Conservation (phyloP, 2,888 invertebrate species). For the Leucophenga montana region DNA sequence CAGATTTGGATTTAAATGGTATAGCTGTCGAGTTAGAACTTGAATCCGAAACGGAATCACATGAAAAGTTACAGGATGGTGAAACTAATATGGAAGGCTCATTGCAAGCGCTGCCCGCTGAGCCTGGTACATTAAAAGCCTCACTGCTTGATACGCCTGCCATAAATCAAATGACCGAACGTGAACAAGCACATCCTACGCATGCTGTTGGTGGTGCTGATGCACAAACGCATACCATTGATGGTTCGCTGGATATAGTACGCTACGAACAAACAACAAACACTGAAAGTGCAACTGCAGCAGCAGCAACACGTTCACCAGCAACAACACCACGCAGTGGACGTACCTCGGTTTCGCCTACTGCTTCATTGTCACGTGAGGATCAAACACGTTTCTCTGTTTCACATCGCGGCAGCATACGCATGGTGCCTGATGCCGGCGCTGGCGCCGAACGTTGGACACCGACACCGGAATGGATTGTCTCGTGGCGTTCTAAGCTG, state of each 20-base stretch:
- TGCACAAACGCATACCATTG: slow-evolving; percentile 48
- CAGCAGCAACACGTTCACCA: slow-evolving; percentile 39
- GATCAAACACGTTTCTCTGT: slow-evolving; percentile 63
- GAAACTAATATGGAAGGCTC: slow-evolving; percentile 83
- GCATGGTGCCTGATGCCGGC: slow-evolving; percentile 73
- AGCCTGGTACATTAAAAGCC: slow-evolving; percentile 92
- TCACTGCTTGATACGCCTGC: slow-evolving; percentile 93
- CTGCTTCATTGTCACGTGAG: slow-evolving; percentile 42
- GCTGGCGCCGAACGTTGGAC: slow-evolving; percentile 78
- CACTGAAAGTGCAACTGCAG: slow-evolving; percentile 26
- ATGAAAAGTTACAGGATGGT: slow-evolving; percentile 52
- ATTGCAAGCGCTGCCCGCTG: slow-evolving; percentile 87
- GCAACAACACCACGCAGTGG: slow-evolving; percentile 42
- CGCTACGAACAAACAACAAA: slow-evolving; percentile 50
- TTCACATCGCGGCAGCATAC: slow-evolving; percentile 78
- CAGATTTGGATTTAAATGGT: slow-evolving; percentile 58
- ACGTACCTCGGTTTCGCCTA: slow-evolving; percentile 51
- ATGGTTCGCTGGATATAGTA: slow-evolving; percentile 54
- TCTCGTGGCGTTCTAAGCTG: slow-evolving; percentile 95
- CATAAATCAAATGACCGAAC: slow-evolving; percentile 92
- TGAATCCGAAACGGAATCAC: slow-evolving; percentile 63
- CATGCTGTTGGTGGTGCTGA: slow-evolving; percentile 49
- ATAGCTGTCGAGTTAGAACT: slow-evolving; percentile 61
- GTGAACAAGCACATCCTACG: slow-evolving; percentile 89
- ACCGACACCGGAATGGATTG: slow-evolving; percentile 96